A percentile compares a stretch with the other conserved stretches of the same genome.
These are phyloP conservation scores for Empis stercorea DNA, from an alignment of 2,888 invertebrate species.

Conservation along the genomic window DNA sequence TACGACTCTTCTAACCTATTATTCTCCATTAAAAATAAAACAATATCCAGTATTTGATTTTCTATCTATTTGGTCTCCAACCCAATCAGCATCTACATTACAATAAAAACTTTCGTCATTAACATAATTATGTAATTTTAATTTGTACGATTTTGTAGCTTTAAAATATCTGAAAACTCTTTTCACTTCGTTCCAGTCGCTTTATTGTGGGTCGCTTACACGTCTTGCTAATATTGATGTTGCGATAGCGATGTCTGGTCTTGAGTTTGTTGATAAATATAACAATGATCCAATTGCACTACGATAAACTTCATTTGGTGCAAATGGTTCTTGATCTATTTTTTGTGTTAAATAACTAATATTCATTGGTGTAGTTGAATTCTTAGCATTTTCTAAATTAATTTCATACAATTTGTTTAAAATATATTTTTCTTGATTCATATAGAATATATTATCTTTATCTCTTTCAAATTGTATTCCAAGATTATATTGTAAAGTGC, in stretches of 20 bases:
- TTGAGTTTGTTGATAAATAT: conserved; percentile 14
- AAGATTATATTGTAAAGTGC: not conserved
- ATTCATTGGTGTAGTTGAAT: conserved; percentile 6
- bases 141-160: not conserved
- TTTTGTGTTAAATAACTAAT: not conserved
- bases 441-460: not conserved
- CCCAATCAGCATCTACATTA: conserved; percentile 17
- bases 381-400: conserved; percentile 3
- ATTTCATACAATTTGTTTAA: conserved; percentile 1
- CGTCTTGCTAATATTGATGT: conserved; percentile 10
- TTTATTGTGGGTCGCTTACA: conserved; percentile 3
- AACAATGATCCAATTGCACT: conserved; percentile 14
- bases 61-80: conserved; percentile 15
- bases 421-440: conserved; percentile 4
- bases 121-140: not conserved
- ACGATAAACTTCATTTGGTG: conserved; percentile 8
- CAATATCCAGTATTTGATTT: conserved; percentile 20
- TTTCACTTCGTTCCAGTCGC: conserved; percentile 8
- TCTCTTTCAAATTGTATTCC: not conserved
- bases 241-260: conserved; percentile 16
- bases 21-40: conserved; percentile 5
- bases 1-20: conserved; percentile 17
- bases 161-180: conserved; percentile 14
- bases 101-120: not conserved
- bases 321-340: not conserved